Percentiles rank a stretch among this genome's conserved stretches.
Conservation (phyloP, 2,888 invertebrate species). For the Ptilodon capucinus region DNA sequence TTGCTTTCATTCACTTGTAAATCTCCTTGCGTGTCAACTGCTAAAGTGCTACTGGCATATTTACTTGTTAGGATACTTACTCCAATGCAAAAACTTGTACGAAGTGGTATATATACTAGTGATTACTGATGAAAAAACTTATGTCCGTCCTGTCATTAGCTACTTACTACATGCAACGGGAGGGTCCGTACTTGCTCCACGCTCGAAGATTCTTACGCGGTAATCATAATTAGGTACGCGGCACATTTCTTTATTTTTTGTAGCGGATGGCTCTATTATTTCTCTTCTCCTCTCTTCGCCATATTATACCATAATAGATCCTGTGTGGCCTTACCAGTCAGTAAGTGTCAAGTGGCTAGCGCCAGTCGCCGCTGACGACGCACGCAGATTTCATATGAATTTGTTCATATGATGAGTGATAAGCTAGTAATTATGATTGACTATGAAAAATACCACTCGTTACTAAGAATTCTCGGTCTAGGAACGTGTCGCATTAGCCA, state of each 20-base stretch:
- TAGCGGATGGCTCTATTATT: not conserved
- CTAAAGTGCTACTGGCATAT: not conserved
- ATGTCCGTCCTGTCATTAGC: not conserved
- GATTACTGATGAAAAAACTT: not conserved
- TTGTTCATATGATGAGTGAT: slow-evolving; percentile 57
- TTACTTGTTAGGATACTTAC: not conserved
- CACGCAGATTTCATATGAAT: slow-evolving; percentile 63
- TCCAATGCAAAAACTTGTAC: not conserved
- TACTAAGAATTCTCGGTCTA: slow-evolving; percentile 45
- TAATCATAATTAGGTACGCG: not conserved
- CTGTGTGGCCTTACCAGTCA: slow-evolving; percentile 58
- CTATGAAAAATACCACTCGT: slow-evolving; percentile 50
- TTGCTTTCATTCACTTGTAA: not conserved
- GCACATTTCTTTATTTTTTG: not conserved
- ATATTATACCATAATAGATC: slow-evolving; percentile 28
- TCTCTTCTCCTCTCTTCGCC: not conserved
- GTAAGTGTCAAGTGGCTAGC: slow-evolving; percentile 63
- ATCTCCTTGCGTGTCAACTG: not conserved
- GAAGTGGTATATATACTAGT: too few relatives aligned
- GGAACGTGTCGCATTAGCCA: slow-evolving; percentile 26
- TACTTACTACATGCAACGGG: not conserved
- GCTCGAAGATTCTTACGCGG: too few relatives aligned
- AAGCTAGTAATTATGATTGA: slow-evolving; percentile 52
- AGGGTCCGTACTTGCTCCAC: not conserved
- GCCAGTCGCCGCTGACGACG: slow-evolving; percentile 57